Base-by-base conservation (phyloP, 2,888 invertebrate genomes). In the Caenorhabditis wallacei region DNA sequence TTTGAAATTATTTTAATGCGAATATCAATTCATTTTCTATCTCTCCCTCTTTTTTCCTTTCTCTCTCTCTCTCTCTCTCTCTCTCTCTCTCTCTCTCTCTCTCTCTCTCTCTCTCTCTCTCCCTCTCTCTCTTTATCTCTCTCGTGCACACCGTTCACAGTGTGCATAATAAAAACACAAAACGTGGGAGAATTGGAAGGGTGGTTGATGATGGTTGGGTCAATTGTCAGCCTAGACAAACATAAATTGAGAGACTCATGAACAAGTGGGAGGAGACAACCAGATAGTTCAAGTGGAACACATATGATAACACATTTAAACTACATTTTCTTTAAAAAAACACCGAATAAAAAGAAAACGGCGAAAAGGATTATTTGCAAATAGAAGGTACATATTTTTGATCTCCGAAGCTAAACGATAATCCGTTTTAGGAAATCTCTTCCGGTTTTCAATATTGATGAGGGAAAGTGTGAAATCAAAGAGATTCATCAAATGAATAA, bases 151-250 rank as follows among this genome's bases (percentile, higher is more conserved):
- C 54, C 37, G 56, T 56, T 46, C 63, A 2, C 16, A 63, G 18
- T 48, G 24, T 37, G 51, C 51, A 66, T 30, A 51, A 43, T 40
- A 61, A 69, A 76, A 66, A 51, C 30, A 53, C 26, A 40, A 59
- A 53, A 69, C 43, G 63, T 69, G 54, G 59, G 78, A 51, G 61
- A 56, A 64, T 63, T 43, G 57, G 18, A 18, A 13, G 46, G 46
- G 4, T 7, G 46, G 46, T 51, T 48, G 57, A 30, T 56, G 66
- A 53, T 75, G 78, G 69, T 69, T 61, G 69, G 78, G 78, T 78
- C 64, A 76, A 68, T 68, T 68, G 70, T 57, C 71, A 79, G 79
- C 48, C 66, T 71, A 56, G 79, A 43, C 79, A 79, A 79, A 71
- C 70, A 81, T 37, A 51, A 68, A 61, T 18, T 46, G 66, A 57